Evolutionary conservation across 2,797 vertebrate species (phyloP).

Genomic region (Tarsius wallacei): DNA sequence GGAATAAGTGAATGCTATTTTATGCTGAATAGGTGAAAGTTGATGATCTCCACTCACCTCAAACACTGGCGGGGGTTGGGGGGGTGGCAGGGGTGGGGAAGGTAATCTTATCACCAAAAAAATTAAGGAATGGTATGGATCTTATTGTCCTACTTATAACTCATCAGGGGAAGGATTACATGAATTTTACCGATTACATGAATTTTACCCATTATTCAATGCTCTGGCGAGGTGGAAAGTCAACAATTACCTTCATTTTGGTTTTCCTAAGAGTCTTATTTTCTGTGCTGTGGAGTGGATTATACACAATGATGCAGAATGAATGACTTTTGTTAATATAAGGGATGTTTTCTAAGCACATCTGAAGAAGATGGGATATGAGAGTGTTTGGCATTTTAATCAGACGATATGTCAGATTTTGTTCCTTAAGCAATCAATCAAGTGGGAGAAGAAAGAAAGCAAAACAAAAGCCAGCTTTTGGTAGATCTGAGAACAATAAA

Average conservation of each 20-base stretch:
- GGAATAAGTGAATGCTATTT: neutral
- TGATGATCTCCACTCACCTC: neutral
- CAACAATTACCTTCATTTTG: neutral
- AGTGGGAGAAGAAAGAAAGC: neutral
- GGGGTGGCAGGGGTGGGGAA: too few species aligned
- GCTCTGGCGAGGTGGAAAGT: neutral
- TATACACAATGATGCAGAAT: neutral
- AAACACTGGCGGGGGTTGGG: too few species aligned
- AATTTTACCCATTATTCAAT: neutral
- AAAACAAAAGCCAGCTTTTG: constrained; percentile 8
- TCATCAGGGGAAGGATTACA: neutral
- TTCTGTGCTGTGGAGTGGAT: neutral
- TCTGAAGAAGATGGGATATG: neutral
- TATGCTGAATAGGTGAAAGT: neutral
- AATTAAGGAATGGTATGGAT: neutral
- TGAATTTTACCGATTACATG: neutral
- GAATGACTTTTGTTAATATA: neutral
- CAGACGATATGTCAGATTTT: constrained; percentile 21
- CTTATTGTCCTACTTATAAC: neutral
- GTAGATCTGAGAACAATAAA: neutral
- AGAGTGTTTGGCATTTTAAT: constrained; percentile 27
- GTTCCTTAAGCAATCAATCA: constrained; percentile 48
- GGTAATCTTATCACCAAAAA: neutral
- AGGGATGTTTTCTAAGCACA: neutral
- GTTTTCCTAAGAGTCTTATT: neutral